Evolutionary conservation across 1,140 invertebrate species (phyloP), one percentile per base, ranked within the genome.

Genomic region (Melipona quadrifasciata): DNA sequence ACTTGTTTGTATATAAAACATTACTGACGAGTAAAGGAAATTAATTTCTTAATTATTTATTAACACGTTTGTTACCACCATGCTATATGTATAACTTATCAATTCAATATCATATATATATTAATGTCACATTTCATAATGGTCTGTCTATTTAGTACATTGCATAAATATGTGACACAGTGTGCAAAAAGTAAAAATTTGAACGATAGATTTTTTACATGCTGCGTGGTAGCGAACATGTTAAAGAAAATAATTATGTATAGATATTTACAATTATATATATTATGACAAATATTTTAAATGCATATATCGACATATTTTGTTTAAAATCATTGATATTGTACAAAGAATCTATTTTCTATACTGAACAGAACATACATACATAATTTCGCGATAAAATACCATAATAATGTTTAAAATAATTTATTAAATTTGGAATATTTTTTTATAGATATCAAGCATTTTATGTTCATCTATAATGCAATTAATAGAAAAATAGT

Each of bases 401-500:
- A 24, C 53, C 2, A 47, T 47, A 47, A 47, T 47, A 47, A 39
- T 39, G 39, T 47, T 47, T 47, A 47, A 47, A 47, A 47, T 47
- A 47, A 47, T 47, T 47, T 65, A 55, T 55, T 11, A 53, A 74
- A 6, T n/a, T 57, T 8, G 5, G 24, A 68, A 51, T 10, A n/a
- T 58, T 61, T 5, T 70, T 58, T 31, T 8, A n/a, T 76, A 14
- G 51, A 34, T 78, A 78, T 70, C 10, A 19, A 67, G 39, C 78
- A 11, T 4, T 27, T 27, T 31, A 19, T 57, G 17, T 78, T 51
- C 19, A 78, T 24, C 19, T 57, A 82, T 64, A 64, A 51, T 64
- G 31, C 39, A 71, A 61, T 79, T 19, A 71, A 75, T 84, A 79
- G 75, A 71, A 84, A 84, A 79, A 84, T 84, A 84, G 67, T 84